phyloP scores from a whole-genome alignment of 35 echinoderm and acorn worm genomes.

The Stichopus chloronotus region DNA sequence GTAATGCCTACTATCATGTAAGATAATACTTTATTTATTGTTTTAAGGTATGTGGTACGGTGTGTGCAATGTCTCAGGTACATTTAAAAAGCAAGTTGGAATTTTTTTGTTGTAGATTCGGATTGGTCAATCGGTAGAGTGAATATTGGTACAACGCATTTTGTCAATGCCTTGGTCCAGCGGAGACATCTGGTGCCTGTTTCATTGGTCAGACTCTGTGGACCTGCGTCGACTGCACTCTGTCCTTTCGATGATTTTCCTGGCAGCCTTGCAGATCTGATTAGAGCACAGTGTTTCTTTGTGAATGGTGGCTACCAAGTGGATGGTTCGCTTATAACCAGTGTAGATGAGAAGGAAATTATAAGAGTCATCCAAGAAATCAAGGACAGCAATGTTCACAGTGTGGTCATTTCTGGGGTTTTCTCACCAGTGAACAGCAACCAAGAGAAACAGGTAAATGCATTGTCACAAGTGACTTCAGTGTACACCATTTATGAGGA shows the following conservation, averaged over 20 bases:
- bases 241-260: conserved; percentile 84
- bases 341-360: conserved; percentile 74
- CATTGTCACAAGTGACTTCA: not conserved
- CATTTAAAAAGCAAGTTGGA: too few relatives aligned
- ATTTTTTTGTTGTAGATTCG: too few relatives aligned
- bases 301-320: conserved; percentile 85
- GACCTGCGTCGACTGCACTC: conserved; percentile 72
- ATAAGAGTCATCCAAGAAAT: conserved; percentile 64
- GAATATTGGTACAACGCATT: conserved; percentile 97
- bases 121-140: conserved; percentile 63
- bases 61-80: too few relatives aligned
- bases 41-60: too few relatives aligned
- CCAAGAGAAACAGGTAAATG: conserved; percentile 72
- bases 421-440: conserved; percentile 83
- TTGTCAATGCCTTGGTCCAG: conserved; percentile 90
- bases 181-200: conserved; percentile 75
- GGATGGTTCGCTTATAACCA: conserved; percentile 80
- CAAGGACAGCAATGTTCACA: conserved; percentile 49
- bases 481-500: too few relatives aligned
- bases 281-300: conserved; percentile 43
- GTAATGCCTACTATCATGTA: too few relatives aligned
- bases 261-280: conserved; percentile 47
- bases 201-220: conserved; percentile 82
- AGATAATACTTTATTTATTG: too few relatives aligned
- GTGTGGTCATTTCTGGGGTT: conserved; percentile 79